Base-by-base conservation (phyloP, 2,888 invertebrate genomes). In the Cloeon dipterum region DNA sequence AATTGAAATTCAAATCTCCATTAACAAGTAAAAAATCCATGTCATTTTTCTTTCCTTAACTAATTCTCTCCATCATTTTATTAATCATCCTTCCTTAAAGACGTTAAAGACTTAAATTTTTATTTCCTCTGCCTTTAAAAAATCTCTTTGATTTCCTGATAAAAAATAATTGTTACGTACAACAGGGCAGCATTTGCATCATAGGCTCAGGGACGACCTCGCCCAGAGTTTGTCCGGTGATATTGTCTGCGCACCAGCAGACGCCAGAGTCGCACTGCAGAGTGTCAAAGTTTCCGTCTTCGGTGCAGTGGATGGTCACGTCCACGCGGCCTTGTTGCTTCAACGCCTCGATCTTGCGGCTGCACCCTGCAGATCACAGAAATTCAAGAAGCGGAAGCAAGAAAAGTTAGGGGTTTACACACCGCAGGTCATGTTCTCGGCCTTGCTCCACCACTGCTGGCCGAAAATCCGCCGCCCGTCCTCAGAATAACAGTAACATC, bases 201-300 rank as follows among this genome's bases (percentile, higher is more conserved):
- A 72, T 61, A 4, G 50, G 53, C 46, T 68, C 62, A 1, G 65
- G 66, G 5, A 74, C 62, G 1, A 68, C 63, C 26, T 50, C 54
- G 21, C 51, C 47, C 2, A 53, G 54, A 2, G 70, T 61, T 44
- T 66, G 60, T 14, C 75, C 75, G 36, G 68, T 72, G 48, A 50
- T 57, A 1, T 62, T 56, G 23, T 70, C 62, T 2, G 63, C 70
- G 51, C 75, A 76, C 74, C 74, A 75, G 49, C 76, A 76, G 42
- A 70, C 49, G 2, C 66, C 70, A 38, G 62, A 58, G 50, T 71
- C 68, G 47, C 75, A 76, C 49, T 76, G 76, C 20, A 76, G 50
- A 17, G 59, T 55, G 48, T 75, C 74, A 50, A 66, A 76, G 55
- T 74, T 72, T 16, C 76, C 76, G 46, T 60, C 56, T 26, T 56